Evolutionary conservation across 2,888 invertebrate genomes (phyloP).

Genomic region (Pyrrhosoma nymphula): DNA sequence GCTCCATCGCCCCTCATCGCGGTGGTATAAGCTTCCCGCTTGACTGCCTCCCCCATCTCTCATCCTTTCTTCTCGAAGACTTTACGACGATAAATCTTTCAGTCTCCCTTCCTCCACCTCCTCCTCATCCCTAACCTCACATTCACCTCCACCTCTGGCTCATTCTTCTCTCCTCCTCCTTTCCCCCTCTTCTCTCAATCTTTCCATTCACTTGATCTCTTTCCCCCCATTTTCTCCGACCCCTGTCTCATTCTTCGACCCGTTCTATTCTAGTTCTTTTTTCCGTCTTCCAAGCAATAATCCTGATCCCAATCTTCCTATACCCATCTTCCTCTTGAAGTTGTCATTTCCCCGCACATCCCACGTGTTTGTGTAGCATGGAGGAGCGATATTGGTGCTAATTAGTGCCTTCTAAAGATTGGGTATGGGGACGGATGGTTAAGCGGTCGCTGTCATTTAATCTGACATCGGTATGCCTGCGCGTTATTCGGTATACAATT

Average conservation of each 20-base stretch:
- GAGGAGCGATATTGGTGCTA: neutral
- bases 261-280: neutral
- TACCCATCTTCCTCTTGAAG: neutral
- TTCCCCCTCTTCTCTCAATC: neutral
- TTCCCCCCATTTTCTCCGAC: neutral
- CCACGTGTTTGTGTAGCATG: neutral
- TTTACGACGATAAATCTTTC: conserved; percentile 10
- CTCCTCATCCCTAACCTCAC: neutral
- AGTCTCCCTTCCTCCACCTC: neutral
- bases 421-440: neutral
- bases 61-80: neutral
- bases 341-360: neutral
- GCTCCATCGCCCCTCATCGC: neutral
- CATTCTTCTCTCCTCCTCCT: neutral
- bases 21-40: conserved; percentile 17
- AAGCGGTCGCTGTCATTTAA: neutral
- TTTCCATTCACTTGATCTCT: neutral
- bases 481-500: neutral
- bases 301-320: neutral
- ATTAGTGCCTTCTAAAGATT: neutral
- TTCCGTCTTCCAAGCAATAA: neutral
- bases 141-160: neutral
- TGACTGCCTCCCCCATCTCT: neutral
- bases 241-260: neutral
- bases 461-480: neutral